Base-by-base conservation (phyloP, 92 coral and sea anemone genomes). In the Plumapathes pennacea region DNA sequence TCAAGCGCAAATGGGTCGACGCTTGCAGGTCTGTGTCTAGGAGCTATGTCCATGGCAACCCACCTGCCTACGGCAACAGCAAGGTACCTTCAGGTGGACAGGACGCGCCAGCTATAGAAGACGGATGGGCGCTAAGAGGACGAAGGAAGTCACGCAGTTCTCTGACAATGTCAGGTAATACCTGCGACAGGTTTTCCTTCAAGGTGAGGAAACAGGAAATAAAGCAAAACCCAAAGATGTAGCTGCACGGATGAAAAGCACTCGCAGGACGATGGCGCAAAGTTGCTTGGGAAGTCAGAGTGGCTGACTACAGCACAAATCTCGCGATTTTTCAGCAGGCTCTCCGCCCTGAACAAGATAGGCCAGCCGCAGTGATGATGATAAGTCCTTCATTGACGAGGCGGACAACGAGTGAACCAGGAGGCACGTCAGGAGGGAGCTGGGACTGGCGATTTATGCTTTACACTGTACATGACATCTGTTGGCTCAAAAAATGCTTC, bases 251-350 rank as follows among this genome's bases (percentile, higher is more conserved):
- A 65, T 67, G 63, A 38, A 32, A 57, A 30, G 21, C 21, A 32
- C 41, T 25, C 52, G 64, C 37, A 12, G 9, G 43, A 32, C 12
- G 30, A 41, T 54, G 74, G 65, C 28, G 22, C 18, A 12, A 54
- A 67, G 10, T 19, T 50, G 51, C 43, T 52, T 54, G 1, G 7
- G 14, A 52, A 56, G 43, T 46, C 38, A 23, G 53, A 67, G 31
- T 67, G 74, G 61, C 57, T 67, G 12, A n/a, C 65, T 18, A 45
- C 53, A 32, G 29, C 2, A 12, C 74, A 67, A 54, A 44, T 54
- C 21, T 51, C 60, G 6, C 25, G 64, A 53, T 67, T 51, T 24
- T 53, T 67, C 41, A 51, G 52, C 50, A 29, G 63, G 32, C 64
- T 38, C 42, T 36, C 60, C 8, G 73, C 40, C 14, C 63, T 65